phyloP scores from a whole-genome alignment of 1,140 invertebrate species.

The Eumaeus atala region DNA sequence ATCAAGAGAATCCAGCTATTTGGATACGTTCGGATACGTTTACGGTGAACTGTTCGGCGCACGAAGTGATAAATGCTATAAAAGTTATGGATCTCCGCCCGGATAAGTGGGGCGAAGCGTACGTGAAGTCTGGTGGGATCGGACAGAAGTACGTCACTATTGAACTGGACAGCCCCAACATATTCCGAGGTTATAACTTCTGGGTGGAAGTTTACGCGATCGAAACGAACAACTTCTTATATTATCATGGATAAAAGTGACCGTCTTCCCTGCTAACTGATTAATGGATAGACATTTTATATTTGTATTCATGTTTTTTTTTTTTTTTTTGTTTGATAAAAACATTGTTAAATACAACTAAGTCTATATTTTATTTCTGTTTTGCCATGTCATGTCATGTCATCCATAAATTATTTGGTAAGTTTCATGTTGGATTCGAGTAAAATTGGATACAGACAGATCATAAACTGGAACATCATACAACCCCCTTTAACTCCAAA shows the following conservation, averaged over 20 bases:
- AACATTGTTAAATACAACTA: no score
- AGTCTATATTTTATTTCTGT: no score
- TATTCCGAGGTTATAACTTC: conserved; percentile 56
- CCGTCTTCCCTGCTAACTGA: background rate
- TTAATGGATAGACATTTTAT: no score
- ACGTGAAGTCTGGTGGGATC: conserved; percentile 49
- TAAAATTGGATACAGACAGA: no score
- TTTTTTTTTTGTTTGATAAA: no score
- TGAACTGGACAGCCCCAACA: conserved; percentile 48
- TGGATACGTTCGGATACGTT: conserved; percentile 51
- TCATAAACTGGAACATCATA: no score
- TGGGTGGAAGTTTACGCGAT: conserved; percentile 58
- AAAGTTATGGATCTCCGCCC: conserved; percentile 47
- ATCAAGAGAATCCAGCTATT: conserved; percentile 56
- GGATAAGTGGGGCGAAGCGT: conserved; percentile 55
- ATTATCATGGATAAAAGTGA: conserved; percentile 28
- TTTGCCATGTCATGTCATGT: no score
- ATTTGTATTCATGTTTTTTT: no score
- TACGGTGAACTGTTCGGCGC: conserved; percentile 49
- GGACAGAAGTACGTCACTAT: conserved; percentile 49
- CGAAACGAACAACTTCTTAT: conserved; percentile 32
- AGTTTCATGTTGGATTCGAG: no score
- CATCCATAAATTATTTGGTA: no score
- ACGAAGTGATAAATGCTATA: conserved; percentile 55
- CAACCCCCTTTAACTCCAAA: no score